Evolutionary conservation across 2,888 invertebrate genomes (phyloP).

Genomic region (Nomada flava): DNA sequence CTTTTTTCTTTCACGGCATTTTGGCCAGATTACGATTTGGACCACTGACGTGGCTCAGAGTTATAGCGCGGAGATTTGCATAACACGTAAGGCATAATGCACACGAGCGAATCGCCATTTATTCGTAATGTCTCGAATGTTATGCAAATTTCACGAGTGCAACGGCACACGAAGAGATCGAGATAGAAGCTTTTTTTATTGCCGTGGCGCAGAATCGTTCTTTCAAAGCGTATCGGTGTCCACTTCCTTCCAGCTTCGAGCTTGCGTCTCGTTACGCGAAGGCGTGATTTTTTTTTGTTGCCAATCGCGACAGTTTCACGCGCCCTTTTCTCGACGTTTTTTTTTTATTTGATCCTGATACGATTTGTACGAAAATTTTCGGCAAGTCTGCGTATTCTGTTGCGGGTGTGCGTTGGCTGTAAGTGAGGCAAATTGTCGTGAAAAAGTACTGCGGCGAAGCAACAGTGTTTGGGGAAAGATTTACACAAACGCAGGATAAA

Average conservation of each 20-base stretch:
- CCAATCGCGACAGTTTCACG: slow-evolving; percentile 4
- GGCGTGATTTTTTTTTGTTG: slow-evolving; percentile 3
- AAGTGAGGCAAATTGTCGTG: too few species aligned
- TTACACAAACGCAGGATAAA: too few species aligned
- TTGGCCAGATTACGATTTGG: slow-evolving; percentile 48
- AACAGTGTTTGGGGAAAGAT: too few species aligned
- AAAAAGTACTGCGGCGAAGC: too few species aligned
- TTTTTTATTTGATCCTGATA: slow-evolving; percentile 4
- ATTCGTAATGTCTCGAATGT: slow-evolving; percentile 44
- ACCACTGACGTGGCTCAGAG: slow-evolving; percentile 13
- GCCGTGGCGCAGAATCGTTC: slow-evolving; percentile 13
- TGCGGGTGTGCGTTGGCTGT: too few species aligned
- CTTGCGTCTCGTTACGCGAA: slow-evolving; percentile 11
- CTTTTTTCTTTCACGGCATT: slow-evolving; percentile 4
- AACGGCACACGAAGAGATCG: slow-evolving; percentile 30
- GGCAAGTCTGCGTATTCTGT: neutral
- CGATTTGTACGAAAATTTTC: neutral
- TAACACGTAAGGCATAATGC: slow-evolving; percentile 46
- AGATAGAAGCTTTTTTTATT: slow-evolving; percentile 53
- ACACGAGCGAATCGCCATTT: slow-evolving; percentile 42
- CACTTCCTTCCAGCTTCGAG: neutral
- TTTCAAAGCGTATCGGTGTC: neutral
- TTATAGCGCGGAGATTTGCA: slow-evolving; percentile 54
- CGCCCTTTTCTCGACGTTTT: neutral
- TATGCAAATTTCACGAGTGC: slow-evolving; percentile 53